Percentiles rank a stretch among this genome's conserved stretches.
Conservation (phyloP, 92 coral and sea anemone species). For the Muricea muricata region DNA sequence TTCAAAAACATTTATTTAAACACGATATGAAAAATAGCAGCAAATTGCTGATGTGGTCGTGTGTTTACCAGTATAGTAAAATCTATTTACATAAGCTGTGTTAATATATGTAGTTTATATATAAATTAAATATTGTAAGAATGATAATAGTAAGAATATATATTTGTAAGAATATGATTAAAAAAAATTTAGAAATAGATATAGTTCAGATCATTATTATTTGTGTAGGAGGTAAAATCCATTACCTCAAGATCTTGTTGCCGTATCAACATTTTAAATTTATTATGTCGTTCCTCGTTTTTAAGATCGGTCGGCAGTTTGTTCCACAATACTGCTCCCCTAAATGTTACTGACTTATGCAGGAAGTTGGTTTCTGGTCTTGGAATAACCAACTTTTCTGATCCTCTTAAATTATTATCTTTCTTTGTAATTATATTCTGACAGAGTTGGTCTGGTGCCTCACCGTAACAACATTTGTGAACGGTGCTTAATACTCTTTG, state of each 20-base stretch:
- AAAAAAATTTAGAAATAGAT: no score
- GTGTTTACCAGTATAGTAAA: no score
- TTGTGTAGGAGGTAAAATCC: no score
- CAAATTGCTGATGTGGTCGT: no score
- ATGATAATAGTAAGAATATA: no score
- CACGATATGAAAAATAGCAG: no score
- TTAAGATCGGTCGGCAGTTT: neutral
- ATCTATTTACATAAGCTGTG: no score
- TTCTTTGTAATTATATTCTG: conserved; percentile 20
- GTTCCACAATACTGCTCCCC: conserved; percentile 28
- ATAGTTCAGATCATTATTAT: no score
- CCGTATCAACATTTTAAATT: neutral
- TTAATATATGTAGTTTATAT: no score
- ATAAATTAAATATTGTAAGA: no score
- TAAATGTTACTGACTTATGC: conserved; percentile 27
- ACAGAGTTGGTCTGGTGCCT: conserved; percentile 13
- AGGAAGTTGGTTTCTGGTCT: conserved; percentile 16
- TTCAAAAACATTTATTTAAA: no score
- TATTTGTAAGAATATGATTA: no score
- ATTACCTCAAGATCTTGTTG: neutral
- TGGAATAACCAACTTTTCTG: conserved; percentile 5
- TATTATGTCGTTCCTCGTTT: conserved; percentile 1
- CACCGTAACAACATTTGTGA: conserved; percentile 4
- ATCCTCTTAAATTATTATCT: neutral
- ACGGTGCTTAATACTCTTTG: neutral